Percentiles rank a stretch among this genome's conserved stretches.
phyloP scores from a whole-genome alignment of 2,888 invertebrate species.

The Cerceris ruficornis region DNA sequence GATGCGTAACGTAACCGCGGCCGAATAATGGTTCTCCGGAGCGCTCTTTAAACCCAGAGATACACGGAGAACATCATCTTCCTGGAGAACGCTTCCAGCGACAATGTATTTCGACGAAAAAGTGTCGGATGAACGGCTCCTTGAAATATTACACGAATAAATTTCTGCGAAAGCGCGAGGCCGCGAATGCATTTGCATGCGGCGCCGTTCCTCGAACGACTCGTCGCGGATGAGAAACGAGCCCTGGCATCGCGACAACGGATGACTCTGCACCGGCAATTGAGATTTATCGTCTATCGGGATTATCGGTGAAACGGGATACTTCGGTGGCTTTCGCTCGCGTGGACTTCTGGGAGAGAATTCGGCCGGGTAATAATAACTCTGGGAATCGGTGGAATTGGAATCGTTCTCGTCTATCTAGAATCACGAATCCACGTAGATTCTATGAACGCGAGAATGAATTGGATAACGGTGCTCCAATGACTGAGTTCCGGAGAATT shows the following conservation, averaged over 20 bases:
- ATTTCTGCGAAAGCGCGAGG: slow-evolving; percentile 26
- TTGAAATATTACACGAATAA: slow-evolving; percentile 36
- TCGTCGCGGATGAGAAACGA: slow-evolving; percentile 37
- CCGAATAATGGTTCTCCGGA: background rate
- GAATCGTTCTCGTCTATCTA: too few relatives aligned
- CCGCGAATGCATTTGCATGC: slow-evolving; percentile 5
- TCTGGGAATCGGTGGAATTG: too few relatives aligned
- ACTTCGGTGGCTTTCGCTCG: too few relatives aligned
- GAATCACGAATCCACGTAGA: too few relatives aligned
- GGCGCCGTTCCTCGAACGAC: slow-evolving; percentile 42
- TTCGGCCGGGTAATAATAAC: too few relatives aligned
- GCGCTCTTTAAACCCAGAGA: background rate
- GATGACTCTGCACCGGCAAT: slow-evolving; percentile 27
- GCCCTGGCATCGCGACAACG: slow-evolving; percentile 42
- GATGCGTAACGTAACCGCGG: too few relatives aligned
- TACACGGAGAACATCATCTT: background rate
- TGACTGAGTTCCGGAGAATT: too few relatives aligned
- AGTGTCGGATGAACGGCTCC: slow-evolving; percentile 2
- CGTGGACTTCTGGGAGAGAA: too few relatives aligned
- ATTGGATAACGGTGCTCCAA: too few relatives aligned
- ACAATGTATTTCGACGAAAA: slow-evolving; percentile 22
- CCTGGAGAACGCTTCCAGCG: background rate
- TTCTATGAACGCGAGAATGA: too few relatives aligned
- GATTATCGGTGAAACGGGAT: slow-evolving; percentile 17
- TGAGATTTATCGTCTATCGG: slow-evolving; percentile 5